Base-by-base conservation (phyloP, 1,140 invertebrate species). In the Eufriesea mexicana region DNA sequence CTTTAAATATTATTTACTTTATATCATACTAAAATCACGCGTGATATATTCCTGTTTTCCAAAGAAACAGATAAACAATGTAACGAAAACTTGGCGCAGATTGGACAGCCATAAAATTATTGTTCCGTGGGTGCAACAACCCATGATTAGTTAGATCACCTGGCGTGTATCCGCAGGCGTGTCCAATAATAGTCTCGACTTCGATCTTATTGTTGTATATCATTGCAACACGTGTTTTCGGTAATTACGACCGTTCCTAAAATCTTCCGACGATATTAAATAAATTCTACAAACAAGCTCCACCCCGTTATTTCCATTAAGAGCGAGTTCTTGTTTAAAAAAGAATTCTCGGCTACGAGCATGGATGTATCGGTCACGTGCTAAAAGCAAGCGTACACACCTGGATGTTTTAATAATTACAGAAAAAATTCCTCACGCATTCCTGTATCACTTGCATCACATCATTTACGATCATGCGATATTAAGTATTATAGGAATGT, bases 111-210 rank as follows among this genome's bases (percentile, higher is more conserved):
- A 9, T 16, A 28, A 71, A 54, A 71, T 55, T 71, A 49, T 71
- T 71, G 68, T 51, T 4, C 35, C n/a, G 23, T n/a, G 49, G 25
- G 51, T n/a, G 51, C 49, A 71, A 71, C 64, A 45, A 68, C 45
- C 49, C 25, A 35, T 5, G 7, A 71, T 16, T 55, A 54, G 28
- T 35, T 20, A 71, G 16, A 12, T 35, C 49, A 25, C 18, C 25
- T 35, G 54, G 25, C 68, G 25, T 71, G 25, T 20, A 71, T 54
- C 49, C 68, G 68, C 68, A 55, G 68, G 68, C 54, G 68, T 71
- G 68, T 71, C 49, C 25, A 55, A 54, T 54, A 71, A 71, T 71
- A 51, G 68, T 12, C 23, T 5, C 42, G 5, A 7, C 7, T 20
- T 55, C 49, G 47, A 71, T 54, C 28, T 28, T 54, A 49, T 51